Evolutionary conservation across 2,113 vertebrate species (phyloP).

Genomic region (Gila orcuttii): DNA sequence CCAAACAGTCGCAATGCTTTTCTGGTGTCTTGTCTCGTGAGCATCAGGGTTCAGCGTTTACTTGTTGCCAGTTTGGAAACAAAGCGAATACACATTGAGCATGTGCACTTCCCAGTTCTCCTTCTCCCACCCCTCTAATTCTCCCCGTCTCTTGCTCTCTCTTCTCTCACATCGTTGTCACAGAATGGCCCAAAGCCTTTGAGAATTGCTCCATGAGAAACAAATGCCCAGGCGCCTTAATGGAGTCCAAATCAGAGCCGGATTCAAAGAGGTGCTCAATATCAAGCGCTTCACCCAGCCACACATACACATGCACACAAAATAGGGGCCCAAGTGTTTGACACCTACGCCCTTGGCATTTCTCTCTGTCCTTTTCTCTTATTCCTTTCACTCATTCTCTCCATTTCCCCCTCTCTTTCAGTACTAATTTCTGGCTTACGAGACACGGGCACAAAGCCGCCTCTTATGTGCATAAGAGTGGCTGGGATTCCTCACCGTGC

Average conservation of each 20-base stretch:
- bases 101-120: conserved; percentile 63
- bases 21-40: conserved; percentile 18
- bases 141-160: conserved; percentile 30
- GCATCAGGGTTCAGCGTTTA: not conserved
- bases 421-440: conserved; percentile 80
- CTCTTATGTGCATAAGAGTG: conserved; percentile 82
- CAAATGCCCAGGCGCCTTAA: conserved; percentile 73
- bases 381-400: conserved; percentile 49
- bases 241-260: conserved; percentile 79
- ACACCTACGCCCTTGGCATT: conserved; percentile 66
- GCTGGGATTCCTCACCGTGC: conserved; percentile 75
- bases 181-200: conserved; percentile 59
- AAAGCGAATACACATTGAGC: conserved; percentile 64
- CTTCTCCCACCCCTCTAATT: conserved; percentile 37
- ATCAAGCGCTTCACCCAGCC: conserved; percentile 61
- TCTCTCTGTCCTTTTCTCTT: conserved; percentile 45
- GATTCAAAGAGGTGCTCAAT: conserved; percentile 72
- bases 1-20: conserved; percentile 36
- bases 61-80: conserved; percentile 71
- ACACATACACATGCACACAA: conserved; percentile 58
- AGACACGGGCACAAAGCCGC: conserved; percentile 85
- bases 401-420: conserved; percentile 63
- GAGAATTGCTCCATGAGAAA: conserved; percentile 63
- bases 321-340: conserved; percentile 72
- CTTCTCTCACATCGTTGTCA: conserved; percentile 67